Conservation (phyloP, 2,797 vertebrate genomes). For the Malacoraja senta region DNA sequence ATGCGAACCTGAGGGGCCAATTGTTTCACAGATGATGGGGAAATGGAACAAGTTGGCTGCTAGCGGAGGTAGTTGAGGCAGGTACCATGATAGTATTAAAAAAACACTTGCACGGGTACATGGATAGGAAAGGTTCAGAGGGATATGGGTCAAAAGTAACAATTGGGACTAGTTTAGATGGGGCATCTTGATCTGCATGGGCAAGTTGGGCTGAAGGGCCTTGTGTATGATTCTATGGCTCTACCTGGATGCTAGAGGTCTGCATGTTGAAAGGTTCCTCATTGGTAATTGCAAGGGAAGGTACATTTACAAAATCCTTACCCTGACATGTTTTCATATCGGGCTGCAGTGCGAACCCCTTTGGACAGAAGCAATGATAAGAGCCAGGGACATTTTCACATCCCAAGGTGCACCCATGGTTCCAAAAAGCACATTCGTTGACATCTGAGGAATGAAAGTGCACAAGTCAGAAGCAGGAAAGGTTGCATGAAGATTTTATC, state of each 20-base stretch:
- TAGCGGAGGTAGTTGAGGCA: no score
- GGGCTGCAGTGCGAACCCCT: conserved; percentile 73
- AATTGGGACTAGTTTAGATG: no score
- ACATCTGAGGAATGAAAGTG: conserved; percentile 62
- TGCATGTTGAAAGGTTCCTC: not conserved
- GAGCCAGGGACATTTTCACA: conserved; percentile 86
- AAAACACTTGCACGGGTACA: no score
- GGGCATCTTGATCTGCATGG: no score
- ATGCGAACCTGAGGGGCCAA: no score
- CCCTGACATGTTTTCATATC: conserved; percentile 78
- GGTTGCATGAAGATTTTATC: not conserved
- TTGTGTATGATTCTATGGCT: no score
- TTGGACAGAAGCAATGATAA: conserved; percentile 86
- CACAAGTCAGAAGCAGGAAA: not conserved
- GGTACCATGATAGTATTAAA: no score
- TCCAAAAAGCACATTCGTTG: conserved; percentile 86
- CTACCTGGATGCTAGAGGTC: not conserved
- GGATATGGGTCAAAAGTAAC: no score
- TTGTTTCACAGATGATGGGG: no score
- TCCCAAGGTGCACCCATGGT: conserved; percentile 86
- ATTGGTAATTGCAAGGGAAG: not conserved
- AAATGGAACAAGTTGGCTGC: no score
- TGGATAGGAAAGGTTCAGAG: no score
- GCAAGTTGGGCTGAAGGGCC: no score
- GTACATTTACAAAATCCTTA: conserved; percentile 50